A percentile compares a stretch with the other conserved stretches of the same genome.
Conservation (phyloP, 2,113 vertebrate genomes). For the Actinemys pallida region DNA sequence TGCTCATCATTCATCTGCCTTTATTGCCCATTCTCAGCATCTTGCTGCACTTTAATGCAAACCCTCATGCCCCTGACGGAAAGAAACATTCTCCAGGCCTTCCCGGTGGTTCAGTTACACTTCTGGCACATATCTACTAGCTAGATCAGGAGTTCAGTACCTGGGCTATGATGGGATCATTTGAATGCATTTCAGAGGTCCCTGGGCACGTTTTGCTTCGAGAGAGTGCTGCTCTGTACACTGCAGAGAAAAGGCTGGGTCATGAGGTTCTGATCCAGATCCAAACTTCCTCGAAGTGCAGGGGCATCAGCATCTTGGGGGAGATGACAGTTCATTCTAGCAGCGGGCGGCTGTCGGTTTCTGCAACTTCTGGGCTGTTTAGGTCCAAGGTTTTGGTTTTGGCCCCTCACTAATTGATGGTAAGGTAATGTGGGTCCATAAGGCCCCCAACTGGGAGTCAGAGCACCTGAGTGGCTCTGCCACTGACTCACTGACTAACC, state of each 20-base stretch:
- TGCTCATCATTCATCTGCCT: constrained; percentile 68
- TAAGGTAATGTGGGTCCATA: not conserved
- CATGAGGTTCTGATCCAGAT: fast-evolving
- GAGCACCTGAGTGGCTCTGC: not conserved
- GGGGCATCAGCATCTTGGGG: fast-evolving
- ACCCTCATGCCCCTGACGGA: not conserved
- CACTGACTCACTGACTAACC: not conserved
- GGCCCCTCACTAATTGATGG: not conserved
- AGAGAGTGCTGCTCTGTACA: not conserved
- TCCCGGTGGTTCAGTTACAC: not conserved
- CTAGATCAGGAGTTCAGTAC: not conserved
- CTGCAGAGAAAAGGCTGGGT: not conserved
- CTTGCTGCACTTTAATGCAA: constrained; percentile 28
- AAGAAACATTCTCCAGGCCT: constrained; percentile 46
- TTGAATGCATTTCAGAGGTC: not conserved
- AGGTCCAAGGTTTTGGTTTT: not conserved
- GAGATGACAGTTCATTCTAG: not conserved
- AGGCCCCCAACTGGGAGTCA: not conserved
- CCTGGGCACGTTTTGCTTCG: fast-evolving
- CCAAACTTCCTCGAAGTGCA: not conserved
- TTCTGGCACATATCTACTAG: not conserved
- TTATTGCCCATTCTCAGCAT: constrained; percentile 47
- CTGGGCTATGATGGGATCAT: not conserved
- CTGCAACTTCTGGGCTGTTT: fast-evolving
- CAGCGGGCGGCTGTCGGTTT: fast-evolving